Conservation (phyloP, 2,797 vertebrate genomes). For the Ataeniobius toweri region DNA sequence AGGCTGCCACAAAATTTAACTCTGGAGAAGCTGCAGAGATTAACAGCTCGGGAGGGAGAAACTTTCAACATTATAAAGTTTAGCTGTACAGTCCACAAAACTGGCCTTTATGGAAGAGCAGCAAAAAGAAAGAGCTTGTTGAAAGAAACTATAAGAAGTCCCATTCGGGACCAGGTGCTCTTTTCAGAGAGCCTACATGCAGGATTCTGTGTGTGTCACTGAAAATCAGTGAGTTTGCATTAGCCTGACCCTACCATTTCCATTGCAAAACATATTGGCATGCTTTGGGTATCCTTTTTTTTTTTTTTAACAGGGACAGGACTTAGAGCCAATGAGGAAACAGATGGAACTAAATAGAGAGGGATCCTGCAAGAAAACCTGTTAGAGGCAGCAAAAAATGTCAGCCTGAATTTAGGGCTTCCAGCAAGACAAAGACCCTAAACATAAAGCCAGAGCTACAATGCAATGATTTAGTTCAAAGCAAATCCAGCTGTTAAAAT, state of each 20-base stretch:
- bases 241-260: neutral
- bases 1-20: neutral
- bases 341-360: neutral
- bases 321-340: neutral
- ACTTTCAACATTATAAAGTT: neutral
- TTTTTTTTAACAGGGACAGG: neutral
- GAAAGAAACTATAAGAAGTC: neutral
- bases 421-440: neutral
- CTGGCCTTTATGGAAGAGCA: too few relatives aligned
- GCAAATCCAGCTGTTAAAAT: neutral
- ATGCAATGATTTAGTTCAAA: neutral
- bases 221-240: neutral
- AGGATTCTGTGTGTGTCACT: neutral
- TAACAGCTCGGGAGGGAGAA: neutral
- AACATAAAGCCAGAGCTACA: neutral
- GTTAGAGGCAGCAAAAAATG: neutral
- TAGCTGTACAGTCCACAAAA: neutral
- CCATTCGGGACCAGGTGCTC: neutral
- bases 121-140: neutral
- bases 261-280: neutral
- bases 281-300: neutral
- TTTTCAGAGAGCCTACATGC: neutral
- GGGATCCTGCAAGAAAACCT: neutral
- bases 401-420: neutral
- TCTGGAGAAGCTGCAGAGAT: neutral